Percentiles rank a stretch among this genome's conserved stretches.
phyloP scores from a whole-genome alignment of 1,140 invertebrate species.

The Drosophila saltans region DNA sequence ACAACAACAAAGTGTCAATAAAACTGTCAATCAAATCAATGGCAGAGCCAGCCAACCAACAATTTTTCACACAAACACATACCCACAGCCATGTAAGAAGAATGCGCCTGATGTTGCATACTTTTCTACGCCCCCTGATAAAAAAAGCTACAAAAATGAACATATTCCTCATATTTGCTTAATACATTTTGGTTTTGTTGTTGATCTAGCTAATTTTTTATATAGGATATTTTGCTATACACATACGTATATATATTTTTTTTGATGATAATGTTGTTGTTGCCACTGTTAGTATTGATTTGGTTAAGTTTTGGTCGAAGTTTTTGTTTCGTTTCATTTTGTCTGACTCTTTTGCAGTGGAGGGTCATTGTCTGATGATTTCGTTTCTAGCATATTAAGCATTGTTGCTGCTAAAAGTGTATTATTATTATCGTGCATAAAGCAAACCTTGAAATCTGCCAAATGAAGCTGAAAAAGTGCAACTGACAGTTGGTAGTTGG shows the following conservation, averaged over 20 bases:
- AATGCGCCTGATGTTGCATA: slow-evolving; percentile 63
- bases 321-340: not conserved
- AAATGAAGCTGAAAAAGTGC: slow-evolving; percentile 75
- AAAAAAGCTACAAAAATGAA: slow-evolving; percentile 16
- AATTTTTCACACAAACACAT: slow-evolving; percentile 49
- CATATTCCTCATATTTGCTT: slow-evolving; percentile 20
- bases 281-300: slow-evolving; percentile 20
- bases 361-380: slow-evolving; percentile 50
- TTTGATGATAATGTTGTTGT: slow-evolving; percentile 11
- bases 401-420: slow-evolving; percentile 15
- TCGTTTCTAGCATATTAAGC: slow-evolving; percentile 36
- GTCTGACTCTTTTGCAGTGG: slow-evolving; percentile 2
- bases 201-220: slow-evolving; percentile 61
- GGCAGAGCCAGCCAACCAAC: slow-evolving; percentile 44
- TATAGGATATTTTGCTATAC: not conserved
- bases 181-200: slow-evolving; percentile 3
- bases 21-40: slow-evolving; percentile 81
- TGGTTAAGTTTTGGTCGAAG: not conserved
- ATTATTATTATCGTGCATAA: slow-evolving; percentile 41
- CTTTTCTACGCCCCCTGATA: slow-evolving; percentile 32
- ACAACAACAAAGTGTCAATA: slow-evolving; percentile 71
- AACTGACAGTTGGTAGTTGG: slow-evolving; percentile 43
- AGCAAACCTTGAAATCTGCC: slow-evolving; percentile 43
- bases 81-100: not conserved
- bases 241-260: too few species aligned